A percentile compares a stretch with the other conserved stretches of the same genome.
Conservation (phyloP, 2,113 vertebrate genomes). For the Piprites chloris region DNA sequence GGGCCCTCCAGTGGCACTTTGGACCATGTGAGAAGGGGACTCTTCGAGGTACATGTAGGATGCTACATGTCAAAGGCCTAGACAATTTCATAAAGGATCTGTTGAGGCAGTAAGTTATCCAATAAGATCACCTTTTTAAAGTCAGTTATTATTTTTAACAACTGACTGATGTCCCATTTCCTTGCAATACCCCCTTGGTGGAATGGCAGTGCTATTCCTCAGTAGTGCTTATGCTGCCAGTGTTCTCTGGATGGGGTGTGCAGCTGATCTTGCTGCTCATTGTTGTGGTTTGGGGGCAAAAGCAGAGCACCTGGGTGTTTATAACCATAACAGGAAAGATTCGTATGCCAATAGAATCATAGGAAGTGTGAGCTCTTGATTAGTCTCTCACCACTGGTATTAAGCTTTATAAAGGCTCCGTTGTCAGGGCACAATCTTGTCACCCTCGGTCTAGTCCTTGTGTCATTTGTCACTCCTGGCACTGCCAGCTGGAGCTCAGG, state of each 20-base stretch:
- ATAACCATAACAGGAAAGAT: not conserved
- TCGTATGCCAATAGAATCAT: not conserved
- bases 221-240: not conserved
- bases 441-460: not conserved
- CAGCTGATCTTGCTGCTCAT: not conserved
- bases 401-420: not conserved
- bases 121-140: slow-evolving; percentile 49
- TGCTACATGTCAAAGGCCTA: not conserved
- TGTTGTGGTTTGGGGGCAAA: not conserved
- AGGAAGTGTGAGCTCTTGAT: not conserved
- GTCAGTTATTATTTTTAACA: slow-evolving; percentile 60
- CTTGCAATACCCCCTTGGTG: slow-evolving; percentile 45
- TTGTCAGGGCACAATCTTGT: not conserved
- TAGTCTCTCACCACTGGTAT: not conserved
- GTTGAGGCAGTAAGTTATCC: not conserved
- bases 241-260: not conserved
- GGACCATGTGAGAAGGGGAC: not conserved
- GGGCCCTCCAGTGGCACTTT: not conserved
- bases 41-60: not conserved
- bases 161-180: slow-evolving; percentile 25
- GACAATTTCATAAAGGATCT: not conserved
- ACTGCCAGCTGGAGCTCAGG: not conserved
- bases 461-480: not conserved
- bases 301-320: not conserved
- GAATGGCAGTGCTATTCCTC: not conserved